Base-by-base conservation (phyloP, 2,888 invertebrate genomes). In the Leptinotarsa juncta region DNA sequence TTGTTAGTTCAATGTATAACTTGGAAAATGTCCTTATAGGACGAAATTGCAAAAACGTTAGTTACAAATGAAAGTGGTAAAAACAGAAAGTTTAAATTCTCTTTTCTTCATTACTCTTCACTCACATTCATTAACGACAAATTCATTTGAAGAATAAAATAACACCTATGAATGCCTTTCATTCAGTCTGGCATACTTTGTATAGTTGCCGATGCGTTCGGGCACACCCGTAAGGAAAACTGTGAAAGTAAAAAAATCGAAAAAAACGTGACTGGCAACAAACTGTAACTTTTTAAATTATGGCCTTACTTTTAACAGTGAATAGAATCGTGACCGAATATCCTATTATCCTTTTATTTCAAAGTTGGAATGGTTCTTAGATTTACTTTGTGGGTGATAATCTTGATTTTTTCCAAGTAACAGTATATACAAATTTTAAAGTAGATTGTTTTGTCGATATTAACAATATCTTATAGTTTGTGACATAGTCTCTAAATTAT, bases 271-370 rank as follows among this genome's bases (percentile, higher is more conserved):
- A 75, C 75, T 57, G 66, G 69, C 65, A 65, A 23, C 69, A 72
- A 49, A 71, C 66, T 65, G 66, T 57, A 70, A 66, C 69, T 75
- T 51, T 68, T 72, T 62, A 75, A 72, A 69, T 72, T 70, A 75
- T 75, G 62, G 75, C 67, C 62, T 68, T 66, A 67, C 65, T 72
- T 67, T 65, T 65, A 60, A 71, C 57, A 72, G 62, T 73, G 70
- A 65, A 76, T 53, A 18, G 49, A 62, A 68, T 70, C 76, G 76
- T 76, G 76, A 75, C 70, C 51, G 49, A n/a, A 20, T 42, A 42
- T 42, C 55, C 55, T 51, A 72, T 76, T 73, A 51, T 68, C 23
- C 42, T 18, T 18, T n/a, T 53, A 53, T 18, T 53, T 10, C 12
- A 18, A 53, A 53, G 12, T 53, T 18, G 18, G 7, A n/a, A n/a